A percentile compares a stretch with the other conserved stretches of the same genome.
These are phyloP conservation scores for Phylloscopus trochilus DNA, from an alignment of 2,113 vertebrate species.

Conservation along the genomic window DNA sequence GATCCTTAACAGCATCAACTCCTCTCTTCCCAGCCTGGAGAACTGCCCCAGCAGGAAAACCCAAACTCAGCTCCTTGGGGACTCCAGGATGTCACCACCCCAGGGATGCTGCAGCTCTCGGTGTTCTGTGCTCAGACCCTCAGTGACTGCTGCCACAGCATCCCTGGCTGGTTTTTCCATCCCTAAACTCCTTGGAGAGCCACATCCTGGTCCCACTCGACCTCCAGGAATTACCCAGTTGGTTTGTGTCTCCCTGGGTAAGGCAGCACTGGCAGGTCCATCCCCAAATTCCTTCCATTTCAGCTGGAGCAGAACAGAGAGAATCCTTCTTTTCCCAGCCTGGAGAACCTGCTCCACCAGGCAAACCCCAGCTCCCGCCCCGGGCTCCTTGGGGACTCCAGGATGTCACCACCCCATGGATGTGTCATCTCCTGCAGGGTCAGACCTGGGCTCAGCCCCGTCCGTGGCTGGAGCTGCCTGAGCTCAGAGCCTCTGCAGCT, in stretches of 20 bases:
- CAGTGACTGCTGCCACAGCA: background rate
- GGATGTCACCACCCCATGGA: background rate
- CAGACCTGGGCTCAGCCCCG: background rate
- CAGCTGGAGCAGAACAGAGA: background rate
- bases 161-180: too few relatives aligned
- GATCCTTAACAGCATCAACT: background rate
- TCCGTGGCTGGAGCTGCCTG: background rate
- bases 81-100: background rate
- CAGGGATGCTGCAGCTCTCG: background rate
- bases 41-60: fast-evolving
- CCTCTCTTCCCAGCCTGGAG: background rate
- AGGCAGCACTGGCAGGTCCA: background rate
- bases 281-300: fast-evolving
- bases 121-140: background rate
- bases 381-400: background rate
- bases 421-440: background rate
- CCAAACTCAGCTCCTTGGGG: fast-evolving
- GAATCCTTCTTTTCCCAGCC: background rate
- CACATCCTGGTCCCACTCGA: background rate
- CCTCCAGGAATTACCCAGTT: too few relatives aligned
- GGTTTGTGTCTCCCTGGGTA: background rate
- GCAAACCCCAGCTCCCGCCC: background rate
- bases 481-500: background rate
- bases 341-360: fast-evolving
- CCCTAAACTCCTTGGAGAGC: background rate